phyloP scores from a whole-genome alignment of 2,797 vertebrate genomes.

The Brachyalestes nurse region DNA sequence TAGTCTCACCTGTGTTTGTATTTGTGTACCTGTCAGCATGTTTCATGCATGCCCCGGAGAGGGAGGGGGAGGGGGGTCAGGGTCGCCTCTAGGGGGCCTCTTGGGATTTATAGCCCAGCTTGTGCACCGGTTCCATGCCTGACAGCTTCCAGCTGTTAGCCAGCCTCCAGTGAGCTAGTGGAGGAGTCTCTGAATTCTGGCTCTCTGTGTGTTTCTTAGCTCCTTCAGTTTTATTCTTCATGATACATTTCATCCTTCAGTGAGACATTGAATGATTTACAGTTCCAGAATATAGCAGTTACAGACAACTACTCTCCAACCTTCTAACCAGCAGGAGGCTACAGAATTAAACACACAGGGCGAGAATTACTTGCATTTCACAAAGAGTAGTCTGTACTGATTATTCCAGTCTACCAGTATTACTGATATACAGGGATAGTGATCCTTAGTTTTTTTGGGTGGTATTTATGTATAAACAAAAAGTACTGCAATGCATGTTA shows the following conservation, averaged over 20 bases:
- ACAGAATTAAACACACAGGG: not conserved
- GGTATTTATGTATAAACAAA: no score
- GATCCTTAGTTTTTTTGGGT: no score
- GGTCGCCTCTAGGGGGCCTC: slow-evolving; percentile 29
- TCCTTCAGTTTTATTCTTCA: not conserved
- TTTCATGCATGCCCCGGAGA: slow-evolving; percentile 30
- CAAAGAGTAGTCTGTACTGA: not conserved
- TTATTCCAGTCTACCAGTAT: not conserved
- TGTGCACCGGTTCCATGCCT: slow-evolving; percentile 43
- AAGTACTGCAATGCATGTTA: no score
- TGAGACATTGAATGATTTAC: slow-evolving; percentile 9
- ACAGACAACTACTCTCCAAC: not conserved
- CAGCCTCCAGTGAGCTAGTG: slow-evolving; percentile 26
- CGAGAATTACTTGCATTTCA: no score
- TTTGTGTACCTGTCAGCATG: slow-evolving; percentile 30
- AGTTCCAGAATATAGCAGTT: not conserved
- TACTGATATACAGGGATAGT: not conserved
- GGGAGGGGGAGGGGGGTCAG: slow-evolving; percentile 1
- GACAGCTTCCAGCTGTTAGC: slow-evolving; percentile 53
- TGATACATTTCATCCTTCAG: not conserved
- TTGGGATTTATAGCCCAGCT: slow-evolving; percentile 45
- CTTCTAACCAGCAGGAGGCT: not conserved
- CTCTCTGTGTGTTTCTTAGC: not conserved
- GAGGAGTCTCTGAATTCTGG: slow-evolving; percentile 1
- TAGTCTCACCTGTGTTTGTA: slow-evolving; percentile 21